phyloP scores from a whole-genome alignment of 2,797 vertebrate genomes.

The Chaenodraco wilsoni region DNA sequence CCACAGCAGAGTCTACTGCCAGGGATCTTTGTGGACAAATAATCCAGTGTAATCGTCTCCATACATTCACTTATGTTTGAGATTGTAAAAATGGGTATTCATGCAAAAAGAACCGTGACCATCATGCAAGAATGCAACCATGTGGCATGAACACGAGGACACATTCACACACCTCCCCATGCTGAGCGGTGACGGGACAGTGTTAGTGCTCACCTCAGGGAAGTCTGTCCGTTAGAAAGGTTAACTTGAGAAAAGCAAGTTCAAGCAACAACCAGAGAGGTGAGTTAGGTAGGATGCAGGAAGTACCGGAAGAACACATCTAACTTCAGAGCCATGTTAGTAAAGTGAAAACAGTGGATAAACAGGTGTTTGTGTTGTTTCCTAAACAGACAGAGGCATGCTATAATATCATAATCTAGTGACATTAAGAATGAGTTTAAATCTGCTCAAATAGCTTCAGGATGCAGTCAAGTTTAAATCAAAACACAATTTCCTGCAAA shows the following conservation, averaged over 20 bases:
- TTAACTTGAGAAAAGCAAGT: conserved; percentile 85
- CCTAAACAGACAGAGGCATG: conserved; percentile 16
- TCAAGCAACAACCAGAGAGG: conserved; percentile 73
- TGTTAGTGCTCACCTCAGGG: conserved; percentile 91
- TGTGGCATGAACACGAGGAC: background rate
- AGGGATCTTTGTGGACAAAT: conserved; percentile 43
- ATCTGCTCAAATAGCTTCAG: background rate
- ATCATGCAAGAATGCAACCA: conserved; percentile 22
- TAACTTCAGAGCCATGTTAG: conserved; percentile 53
- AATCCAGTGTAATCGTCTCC: conserved; percentile 21
- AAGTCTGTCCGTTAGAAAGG: conserved; percentile 93
- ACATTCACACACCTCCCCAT: conserved; percentile 30
- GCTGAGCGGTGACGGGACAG: conserved; percentile 37
- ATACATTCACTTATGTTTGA: conserved; percentile 2
- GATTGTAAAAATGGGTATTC: conserved; percentile 16
- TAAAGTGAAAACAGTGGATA: conserved; percentile 32
- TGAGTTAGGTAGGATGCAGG: conserved; percentile 78
- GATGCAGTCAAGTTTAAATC: background rate
- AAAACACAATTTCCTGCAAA: background rate
- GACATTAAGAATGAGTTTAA: background rate
- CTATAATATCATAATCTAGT: background rate
- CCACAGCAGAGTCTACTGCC: conserved; percentile 45
- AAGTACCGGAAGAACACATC: conserved; percentile 35
- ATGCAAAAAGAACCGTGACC: conserved; percentile 38
- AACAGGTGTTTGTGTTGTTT: background rate